These are phyloP conservation scores for Brevimyrus niger DNA, from an alignment of 2,113 vertebrate genomes.

Conservation along the genomic window DNA sequence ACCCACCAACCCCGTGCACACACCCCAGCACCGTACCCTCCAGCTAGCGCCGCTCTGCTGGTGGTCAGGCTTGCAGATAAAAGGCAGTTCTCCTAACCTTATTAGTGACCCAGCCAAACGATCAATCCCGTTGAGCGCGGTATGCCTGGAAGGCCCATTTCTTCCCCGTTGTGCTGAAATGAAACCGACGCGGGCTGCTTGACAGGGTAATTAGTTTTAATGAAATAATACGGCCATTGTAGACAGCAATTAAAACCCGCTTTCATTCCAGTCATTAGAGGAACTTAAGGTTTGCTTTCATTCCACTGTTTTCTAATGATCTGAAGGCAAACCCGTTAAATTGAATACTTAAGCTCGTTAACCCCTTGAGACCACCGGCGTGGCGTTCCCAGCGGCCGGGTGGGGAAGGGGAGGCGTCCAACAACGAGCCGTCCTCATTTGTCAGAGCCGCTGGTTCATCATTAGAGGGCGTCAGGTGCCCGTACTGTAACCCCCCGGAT, in stretches of 20 bases:
- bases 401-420: background rate
- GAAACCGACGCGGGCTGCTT: slow-evolving; percentile 41
- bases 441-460: background rate
- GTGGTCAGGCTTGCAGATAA: slow-evolving; percentile 14
- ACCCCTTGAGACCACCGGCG: slow-evolving; percentile 30
- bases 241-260: slow-evolving; percentile 56
- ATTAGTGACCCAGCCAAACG: slow-evolving; percentile 34
- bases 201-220: slow-evolving; percentile 57
- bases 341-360: slow-evolving; percentile 33
- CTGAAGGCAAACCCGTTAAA: slow-evolving; percentile 38
- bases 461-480: background rate
- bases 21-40: slow-evolving; percentile 30
- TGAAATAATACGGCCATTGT: slow-evolving; percentile 54
- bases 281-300: slow-evolving; percentile 48
- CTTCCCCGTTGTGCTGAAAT: slow-evolving; percentile 46
- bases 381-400: background rate
- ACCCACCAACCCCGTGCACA: background rate
- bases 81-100: slow-evolving; percentile 30
- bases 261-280: slow-evolving; percentile 52
- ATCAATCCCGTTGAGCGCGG: slow-evolving; percentile 47
- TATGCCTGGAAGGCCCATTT: slow-evolving; percentile 45
- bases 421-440: background rate
- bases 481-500: background rate
- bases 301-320: slow-evolving; percentile 46
- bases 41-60: slow-evolving; percentile 29